Base-by-base conservation (phyloP, 2,113 vertebrate genomes). In the Corydoras maculifer region DNA sequence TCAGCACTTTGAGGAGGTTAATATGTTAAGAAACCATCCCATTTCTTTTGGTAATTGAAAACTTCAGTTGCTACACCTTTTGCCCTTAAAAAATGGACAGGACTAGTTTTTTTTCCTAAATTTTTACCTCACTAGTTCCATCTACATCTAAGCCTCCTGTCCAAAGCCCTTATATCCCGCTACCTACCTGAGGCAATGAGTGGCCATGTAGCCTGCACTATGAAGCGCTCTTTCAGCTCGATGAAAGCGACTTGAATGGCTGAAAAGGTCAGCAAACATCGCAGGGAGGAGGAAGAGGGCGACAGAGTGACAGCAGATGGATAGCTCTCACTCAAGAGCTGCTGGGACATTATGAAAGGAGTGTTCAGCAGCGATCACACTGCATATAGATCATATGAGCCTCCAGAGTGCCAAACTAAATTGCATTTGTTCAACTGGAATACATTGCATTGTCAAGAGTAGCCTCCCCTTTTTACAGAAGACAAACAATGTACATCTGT, bases 191-290 rank as follows among this genome's bases (percentile, higher is more conserved):
- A 68, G 32, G 66, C 66, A 57, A 32, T 1, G 13, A 57, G 51
- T 53, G n/a, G 53, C 9, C 53, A 32, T 8, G 54, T 5, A 35
- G 54, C 25, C 65, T 43, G 5, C 6, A 4, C 18, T 12, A 60
- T 50, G 57, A 60, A 50, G 59, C 29, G 35, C 57, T 69, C 67
- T 30, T 69, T 50, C 57, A 2, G 53, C 2, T 4, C 14, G 67
- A 69, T 59, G 43, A 58, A 58, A 69, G 18, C 29, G 55, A 69
- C 57, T 5, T 50, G 57, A 11, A 30, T 69, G 57, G 18, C 35
- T 60, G 67, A 69, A 69, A 69, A 69, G 67, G 67, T 69, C 67
- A 69, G 43, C 35, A 50, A 59, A 60, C 67, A 30, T 68, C 8
- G 14, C n/a, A 57, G 31, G 64, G 51, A 6, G 4, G 8, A 2